phyloP scores from a whole-genome alignment of 2,113 vertebrate species.

The Lagopus muta region DNA sequence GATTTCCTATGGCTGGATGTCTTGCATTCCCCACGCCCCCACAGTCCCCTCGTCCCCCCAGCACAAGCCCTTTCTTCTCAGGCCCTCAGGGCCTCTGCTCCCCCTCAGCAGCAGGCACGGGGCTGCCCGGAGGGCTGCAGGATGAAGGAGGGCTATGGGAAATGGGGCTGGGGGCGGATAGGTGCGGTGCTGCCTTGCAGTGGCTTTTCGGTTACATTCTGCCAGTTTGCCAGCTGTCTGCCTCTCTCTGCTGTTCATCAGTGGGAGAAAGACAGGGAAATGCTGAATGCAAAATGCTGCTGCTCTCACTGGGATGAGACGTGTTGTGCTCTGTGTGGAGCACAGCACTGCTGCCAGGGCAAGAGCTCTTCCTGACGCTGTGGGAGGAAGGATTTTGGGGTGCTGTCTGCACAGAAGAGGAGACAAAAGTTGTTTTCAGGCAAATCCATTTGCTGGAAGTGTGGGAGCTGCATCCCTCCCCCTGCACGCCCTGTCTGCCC shows the following conservation, averaged over 20 bases:
- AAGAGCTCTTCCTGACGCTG: rapidly evolving
- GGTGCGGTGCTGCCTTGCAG: neutral
- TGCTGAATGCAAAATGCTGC: rapidly evolving
- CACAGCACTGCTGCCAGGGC: neutral
- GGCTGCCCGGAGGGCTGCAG: neutral
- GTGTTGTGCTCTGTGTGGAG: neutral
- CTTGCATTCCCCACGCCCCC: neutral
- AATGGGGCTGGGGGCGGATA: rapidly evolving
- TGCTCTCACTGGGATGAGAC: neutral
- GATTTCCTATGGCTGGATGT: neutral
- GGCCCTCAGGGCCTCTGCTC: neutral
- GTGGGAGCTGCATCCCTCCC: neutral
- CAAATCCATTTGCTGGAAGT: neutral
- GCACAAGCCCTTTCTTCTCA: neutral
- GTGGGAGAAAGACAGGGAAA: neutral
- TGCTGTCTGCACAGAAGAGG: neutral
- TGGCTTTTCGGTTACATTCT: neutral
- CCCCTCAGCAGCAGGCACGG: rapidly evolving
- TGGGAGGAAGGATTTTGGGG: neutral
- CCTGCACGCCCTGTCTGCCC: neutral
- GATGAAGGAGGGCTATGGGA: neutral
- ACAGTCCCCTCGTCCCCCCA: rapidly evolving
- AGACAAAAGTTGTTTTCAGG: neutral
- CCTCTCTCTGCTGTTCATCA: neutral
- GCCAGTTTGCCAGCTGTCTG: neutral